These are phyloP conservation scores for Ivindomyrus marchei DNA, from an alignment of 2,113 vertebrate species.

Conservation along the genomic window DNA sequence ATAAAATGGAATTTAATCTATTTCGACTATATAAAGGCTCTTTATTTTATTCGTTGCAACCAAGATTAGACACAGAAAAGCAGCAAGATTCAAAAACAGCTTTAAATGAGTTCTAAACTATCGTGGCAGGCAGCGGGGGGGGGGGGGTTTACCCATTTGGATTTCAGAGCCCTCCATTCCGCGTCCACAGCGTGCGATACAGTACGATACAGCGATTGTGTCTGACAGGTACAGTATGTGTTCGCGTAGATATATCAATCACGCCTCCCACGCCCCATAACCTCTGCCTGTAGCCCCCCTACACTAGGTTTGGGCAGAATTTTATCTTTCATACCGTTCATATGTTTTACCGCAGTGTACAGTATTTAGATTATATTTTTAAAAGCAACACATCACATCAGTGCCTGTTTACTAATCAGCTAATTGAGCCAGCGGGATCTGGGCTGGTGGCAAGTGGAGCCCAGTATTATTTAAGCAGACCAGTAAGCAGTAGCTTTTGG, in stretches of 20 bases:
- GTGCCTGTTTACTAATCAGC: neutral
- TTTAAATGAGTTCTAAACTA: neutral
- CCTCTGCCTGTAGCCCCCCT: neutral
- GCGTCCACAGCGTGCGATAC: neutral
- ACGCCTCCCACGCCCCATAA: neutral
- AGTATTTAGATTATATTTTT: neutral
- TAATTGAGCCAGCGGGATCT: neutral
- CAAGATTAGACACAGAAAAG: neutral
- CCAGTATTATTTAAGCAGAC: neutral
- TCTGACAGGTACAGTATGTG: too few species aligned
- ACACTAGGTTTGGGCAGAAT: neutral
- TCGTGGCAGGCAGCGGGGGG: neutral
- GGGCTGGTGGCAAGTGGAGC: neutral
- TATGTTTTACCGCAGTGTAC: neutral
- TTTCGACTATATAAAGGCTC: neutral
- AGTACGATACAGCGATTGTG: too few species aligned
- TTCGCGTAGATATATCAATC: too few species aligned
- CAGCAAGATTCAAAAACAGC: neutral
- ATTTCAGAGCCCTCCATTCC: neutral
- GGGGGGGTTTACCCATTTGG: neutral
- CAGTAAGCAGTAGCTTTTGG: neutral
- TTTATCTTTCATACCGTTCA: neutral
- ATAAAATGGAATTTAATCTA: neutral
- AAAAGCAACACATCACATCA: neutral
- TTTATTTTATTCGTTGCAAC: neutral